Percentiles rank a stretch among this genome's conserved stretches.
phyloP scores from a whole-genome alignment of 2,113 vertebrate species.

The Elephas maximus region DNA sequence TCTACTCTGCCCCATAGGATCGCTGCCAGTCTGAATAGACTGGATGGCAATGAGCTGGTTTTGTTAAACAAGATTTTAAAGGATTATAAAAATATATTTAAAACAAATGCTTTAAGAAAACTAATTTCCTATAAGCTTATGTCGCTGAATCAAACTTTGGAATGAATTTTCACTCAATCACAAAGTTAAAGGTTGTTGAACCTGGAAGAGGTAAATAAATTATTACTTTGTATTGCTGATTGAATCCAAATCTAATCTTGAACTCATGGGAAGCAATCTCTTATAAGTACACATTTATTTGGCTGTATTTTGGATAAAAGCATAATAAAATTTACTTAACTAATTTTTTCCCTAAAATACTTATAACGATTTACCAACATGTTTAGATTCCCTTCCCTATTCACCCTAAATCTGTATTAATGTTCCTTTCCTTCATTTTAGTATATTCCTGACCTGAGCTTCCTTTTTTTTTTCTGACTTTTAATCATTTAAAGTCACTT shows the following conservation, averaged over 20 bases:
- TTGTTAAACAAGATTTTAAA: background rate
- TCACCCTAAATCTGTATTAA: background rate
- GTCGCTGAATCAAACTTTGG: background rate
- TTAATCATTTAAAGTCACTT: background rate
- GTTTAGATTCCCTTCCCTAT: background rate
- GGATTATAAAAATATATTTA: background rate
- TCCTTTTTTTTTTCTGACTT: conserved; percentile 31
- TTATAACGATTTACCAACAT: background rate
- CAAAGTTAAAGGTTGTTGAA: background rate
- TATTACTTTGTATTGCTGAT: background rate
- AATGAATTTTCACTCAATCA: background rate
- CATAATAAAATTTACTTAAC: background rate
- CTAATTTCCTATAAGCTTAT: background rate
- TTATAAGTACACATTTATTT: background rate
- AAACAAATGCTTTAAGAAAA: background rate
- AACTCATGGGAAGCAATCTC: background rate
- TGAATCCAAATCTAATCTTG: conserved; percentile 3
- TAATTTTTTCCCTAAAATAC: background rate
- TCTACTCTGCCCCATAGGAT: too few species aligned
- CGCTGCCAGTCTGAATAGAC: too few species aligned
- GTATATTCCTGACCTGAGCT: background rate
- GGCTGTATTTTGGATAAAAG: conserved; percentile 51
- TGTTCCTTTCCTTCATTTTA: background rate
- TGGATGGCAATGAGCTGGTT: too few species aligned
- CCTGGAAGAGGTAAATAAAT: background rate